Conservation (phyloP, 2,113 vertebrate genomes). For the Emydura subglobosa region DNA sequence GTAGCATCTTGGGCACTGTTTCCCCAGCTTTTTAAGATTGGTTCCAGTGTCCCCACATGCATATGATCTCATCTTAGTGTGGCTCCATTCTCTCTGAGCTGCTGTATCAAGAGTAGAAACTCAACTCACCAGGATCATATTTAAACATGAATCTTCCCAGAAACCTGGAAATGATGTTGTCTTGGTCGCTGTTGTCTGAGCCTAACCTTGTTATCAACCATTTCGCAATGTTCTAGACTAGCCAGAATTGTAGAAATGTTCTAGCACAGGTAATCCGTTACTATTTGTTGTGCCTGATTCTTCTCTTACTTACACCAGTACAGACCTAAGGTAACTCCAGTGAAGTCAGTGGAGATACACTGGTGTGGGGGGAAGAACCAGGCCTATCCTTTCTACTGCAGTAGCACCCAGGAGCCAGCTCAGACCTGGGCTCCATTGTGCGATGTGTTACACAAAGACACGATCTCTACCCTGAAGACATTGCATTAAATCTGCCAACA, state of each 20-base stretch:
- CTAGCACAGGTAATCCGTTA: background rate
- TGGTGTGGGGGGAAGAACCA: too few species aligned
- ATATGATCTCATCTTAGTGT: background rate
- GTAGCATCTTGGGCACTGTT: background rate
- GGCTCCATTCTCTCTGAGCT: background rate
- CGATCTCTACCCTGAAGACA: too few species aligned
- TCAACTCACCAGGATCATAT: background rate
- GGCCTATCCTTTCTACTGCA: background rate
- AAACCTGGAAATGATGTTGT: background rate
- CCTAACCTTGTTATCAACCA: background rate
- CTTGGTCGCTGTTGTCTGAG: background rate
- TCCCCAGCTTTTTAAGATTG: background rate
- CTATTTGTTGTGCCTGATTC: background rate
- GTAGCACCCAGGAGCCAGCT: background rate
- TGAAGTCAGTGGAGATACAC: background rate
- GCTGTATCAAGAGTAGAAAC: background rate
- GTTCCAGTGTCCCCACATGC: background rate
- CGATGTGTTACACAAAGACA: background rate
- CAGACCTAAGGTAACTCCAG: too few species aligned
- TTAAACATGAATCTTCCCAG: background rate
- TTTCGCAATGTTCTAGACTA: background rate
- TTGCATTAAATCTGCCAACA: too few species aligned
- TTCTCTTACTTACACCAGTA: background rate
- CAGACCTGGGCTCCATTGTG: background rate
- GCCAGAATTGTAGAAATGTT: background rate